Evolutionary conservation across 2,888 invertebrate species (phyloP).

Genomic region (Platycheirus rosarum): DNA sequence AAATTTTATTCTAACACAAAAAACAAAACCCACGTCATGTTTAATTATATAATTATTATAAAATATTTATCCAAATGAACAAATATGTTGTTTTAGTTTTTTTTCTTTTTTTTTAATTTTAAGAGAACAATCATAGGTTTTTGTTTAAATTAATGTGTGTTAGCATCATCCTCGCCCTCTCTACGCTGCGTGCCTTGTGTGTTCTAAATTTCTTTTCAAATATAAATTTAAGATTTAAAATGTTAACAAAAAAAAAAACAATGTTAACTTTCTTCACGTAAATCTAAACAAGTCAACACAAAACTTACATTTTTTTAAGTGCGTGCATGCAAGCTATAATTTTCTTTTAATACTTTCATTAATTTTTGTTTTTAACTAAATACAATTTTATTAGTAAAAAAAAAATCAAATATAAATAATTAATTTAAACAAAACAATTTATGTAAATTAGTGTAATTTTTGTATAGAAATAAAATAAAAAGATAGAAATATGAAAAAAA

Average conservation of each 20-base stretch:
- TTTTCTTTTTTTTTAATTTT: no score
- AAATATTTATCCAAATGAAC: slow-evolving; percentile 31
- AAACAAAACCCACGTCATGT: slow-evolving; percentile 15
- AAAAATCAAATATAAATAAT: slow-evolving; percentile 19
- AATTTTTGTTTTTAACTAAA: slow-evolving; percentile 8
- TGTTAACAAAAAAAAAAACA: background rate
- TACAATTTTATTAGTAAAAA: slow-evolving; percentile 27
- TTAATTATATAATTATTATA: slow-evolving; percentile 24
- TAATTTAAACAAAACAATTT: slow-evolving; percentile 48
- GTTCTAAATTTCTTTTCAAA: slow-evolving; percentile 40
- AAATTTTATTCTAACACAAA: slow-evolving; percentile 42
- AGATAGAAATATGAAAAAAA: slow-evolving; percentile 39
- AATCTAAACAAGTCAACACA: slow-evolving; percentile 21
- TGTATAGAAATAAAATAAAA: slow-evolving; percentile 56
- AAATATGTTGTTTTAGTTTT: slow-evolving; percentile 36
- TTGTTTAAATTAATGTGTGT: slow-evolving; percentile 47
- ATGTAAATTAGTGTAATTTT: slow-evolving; percentile 74
- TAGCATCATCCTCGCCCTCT: slow-evolving; percentile 28
- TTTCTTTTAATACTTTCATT: slow-evolving; percentile 34
- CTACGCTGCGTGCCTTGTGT: slow-evolving; percentile 39
- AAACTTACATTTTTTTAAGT: slow-evolving; percentile 28
- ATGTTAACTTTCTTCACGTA: slow-evolving; percentile 9
- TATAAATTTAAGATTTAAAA: background rate
- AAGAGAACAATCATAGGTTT: slow-evolving; percentile 32
- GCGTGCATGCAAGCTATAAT: slow-evolving; percentile 66